Percentiles rank a stretch among this genome's conserved stretches.
Conservation (phyloP, 1,140 invertebrate species). For the Pogonognathellus flavescens region DNA sequence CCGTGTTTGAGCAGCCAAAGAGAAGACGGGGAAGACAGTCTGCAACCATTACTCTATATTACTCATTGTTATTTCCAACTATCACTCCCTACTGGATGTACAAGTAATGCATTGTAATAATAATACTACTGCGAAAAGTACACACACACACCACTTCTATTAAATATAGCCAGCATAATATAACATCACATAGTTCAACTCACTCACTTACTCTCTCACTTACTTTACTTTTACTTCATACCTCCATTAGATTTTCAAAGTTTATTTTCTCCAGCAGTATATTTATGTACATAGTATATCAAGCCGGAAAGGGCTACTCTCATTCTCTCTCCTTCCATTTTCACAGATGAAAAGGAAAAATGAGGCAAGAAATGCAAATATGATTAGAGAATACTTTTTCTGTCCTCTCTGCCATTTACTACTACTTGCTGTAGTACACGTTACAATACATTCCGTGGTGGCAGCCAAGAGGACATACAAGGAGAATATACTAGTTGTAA, state of each 20-base stretch:
- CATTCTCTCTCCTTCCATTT: too few species aligned
- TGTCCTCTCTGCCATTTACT: neutral
- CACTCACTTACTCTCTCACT: conserved; percentile 33
- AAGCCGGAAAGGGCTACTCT: too few species aligned
- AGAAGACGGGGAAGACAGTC: neutral
- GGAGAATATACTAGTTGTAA: neutral
- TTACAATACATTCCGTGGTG: neutral
- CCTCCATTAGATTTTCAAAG: conserved; percentile 1
- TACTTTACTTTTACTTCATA: conserved; percentile 16
- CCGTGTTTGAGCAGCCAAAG: neutral
- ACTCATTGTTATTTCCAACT: conserved; percentile 35
- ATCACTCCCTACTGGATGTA: conserved; percentile 2
- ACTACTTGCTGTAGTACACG: too few species aligned
- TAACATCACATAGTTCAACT: neutral
- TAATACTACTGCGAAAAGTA: neutral
- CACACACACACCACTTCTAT: neutral
- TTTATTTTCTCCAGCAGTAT: neutral
- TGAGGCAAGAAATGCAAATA: neutral
- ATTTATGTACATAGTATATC: neutral
- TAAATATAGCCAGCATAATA: neutral
- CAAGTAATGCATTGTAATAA: too few species aligned
- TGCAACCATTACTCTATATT: conserved; percentile 30
- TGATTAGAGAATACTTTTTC: conserved; percentile 6
- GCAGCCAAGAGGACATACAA: neutral
- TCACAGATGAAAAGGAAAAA: neutral